A percentile compares a stretch with the other conserved stretches of the same genome.
These are phyloP conservation scores for Fragum fragum DNA, from an alignment of 2,888 invertebrate genomes.

Conservation along the genomic window DNA sequence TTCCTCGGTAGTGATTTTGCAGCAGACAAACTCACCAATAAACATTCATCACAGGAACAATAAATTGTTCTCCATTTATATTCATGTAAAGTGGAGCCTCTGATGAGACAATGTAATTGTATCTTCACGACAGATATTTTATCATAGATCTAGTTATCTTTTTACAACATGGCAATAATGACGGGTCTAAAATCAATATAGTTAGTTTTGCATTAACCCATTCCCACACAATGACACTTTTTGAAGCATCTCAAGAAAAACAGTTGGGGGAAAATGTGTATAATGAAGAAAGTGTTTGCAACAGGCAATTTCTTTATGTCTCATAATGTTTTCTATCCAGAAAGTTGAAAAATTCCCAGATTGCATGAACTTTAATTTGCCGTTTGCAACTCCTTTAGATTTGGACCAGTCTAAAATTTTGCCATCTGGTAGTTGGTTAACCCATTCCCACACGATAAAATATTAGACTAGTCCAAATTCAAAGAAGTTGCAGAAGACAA, in stretches of 20 bases:
- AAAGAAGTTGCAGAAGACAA: no score
- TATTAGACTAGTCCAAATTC: no score
- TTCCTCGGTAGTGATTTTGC: not conserved
- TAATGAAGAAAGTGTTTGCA: conserved; percentile 4
- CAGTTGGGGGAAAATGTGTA: not conserved
- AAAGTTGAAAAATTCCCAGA: no score
- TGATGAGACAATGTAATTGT: no score
- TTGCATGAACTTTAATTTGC: not conserved
- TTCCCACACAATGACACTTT: not conserved
- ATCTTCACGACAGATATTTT: no score
- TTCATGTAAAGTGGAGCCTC: not conserved
- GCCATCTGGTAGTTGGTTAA: no score
- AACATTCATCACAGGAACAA: conserved; percentile 12
- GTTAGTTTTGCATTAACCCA: no score
- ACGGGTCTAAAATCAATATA: no score
- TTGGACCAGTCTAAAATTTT: no score
- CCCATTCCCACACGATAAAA: no score
- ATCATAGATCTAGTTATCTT: not conserved
- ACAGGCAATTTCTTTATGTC: not conserved
- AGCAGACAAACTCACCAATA: conserved; percentile 6
- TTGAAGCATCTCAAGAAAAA: not conserved
- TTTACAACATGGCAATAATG: no score
- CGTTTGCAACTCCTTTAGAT: no score
- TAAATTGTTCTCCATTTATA: not conserved
- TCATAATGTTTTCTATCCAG: conserved; percentile 1